These are phyloP conservation scores for Nomada fucata DNA, from an alignment of 2,888 invertebrate species.

Conservation along the genomic window DNA sequence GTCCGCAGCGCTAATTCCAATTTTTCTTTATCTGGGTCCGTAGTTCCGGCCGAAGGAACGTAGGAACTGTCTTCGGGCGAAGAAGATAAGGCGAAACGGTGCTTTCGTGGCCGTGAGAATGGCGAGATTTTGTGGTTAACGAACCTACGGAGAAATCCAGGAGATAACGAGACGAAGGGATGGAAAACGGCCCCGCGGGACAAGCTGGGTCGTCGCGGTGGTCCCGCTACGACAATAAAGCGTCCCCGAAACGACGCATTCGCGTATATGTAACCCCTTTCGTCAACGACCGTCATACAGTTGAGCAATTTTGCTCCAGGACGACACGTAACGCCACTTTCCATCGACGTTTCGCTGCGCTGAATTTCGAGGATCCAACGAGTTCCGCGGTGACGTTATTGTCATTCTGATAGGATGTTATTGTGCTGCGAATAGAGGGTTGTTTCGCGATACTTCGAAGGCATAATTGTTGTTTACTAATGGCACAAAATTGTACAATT, in stretches of 20 bases:
- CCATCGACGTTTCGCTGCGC: constrained; percentile 28
- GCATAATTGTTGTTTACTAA: too few species aligned
- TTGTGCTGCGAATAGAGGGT: not conserved
- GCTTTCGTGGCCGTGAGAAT: constrained; percentile 56
- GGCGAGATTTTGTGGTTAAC: constrained; percentile 75
- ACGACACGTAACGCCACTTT: constrained; percentile 5
- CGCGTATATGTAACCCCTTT: constrained; percentile 35
- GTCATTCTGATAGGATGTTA: not conserved
- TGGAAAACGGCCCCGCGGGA: constrained; percentile 78
- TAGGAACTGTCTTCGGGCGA: constrained; percentile 32
- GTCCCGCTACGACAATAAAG: constrained; percentile 63
- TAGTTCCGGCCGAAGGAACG: not conserved
- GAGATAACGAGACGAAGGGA: constrained; percentile 76
- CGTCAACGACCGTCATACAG: constrained; percentile 31
- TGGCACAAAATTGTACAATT: too few species aligned
- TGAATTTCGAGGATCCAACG: constrained; percentile 20
- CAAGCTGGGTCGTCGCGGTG: constrained; percentile 47
- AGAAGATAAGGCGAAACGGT: constrained; percentile 65
- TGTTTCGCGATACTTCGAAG: too few species aligned
- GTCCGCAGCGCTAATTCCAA: constrained; percentile 36
- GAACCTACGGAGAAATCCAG: constrained; percentile 75
- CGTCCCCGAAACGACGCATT: constrained; percentile 30
- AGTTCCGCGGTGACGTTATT: constrained; percentile 1
- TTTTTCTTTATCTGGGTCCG: constrained; percentile 42
- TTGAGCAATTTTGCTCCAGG: constrained; percentile 17